These are phyloP conservation scores for Mercenaria mercenaria DNA, from an alignment of 1,140 invertebrate genomes.

Conservation along the genomic window DNA sequence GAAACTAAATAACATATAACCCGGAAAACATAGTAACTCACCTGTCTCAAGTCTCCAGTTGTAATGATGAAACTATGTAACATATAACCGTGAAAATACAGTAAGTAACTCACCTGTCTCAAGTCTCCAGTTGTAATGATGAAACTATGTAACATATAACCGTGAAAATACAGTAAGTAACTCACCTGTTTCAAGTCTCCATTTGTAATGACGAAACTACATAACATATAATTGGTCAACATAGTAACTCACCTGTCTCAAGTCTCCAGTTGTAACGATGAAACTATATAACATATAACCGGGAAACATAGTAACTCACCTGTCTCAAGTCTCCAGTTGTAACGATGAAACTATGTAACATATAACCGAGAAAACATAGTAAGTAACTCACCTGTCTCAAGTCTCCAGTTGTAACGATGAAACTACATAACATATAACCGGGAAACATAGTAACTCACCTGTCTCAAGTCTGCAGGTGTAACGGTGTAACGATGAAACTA, in stretches of 20 bases:
- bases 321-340: slow-evolving; percentile 82
- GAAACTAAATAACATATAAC: too few species aligned
- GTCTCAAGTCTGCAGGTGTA: slow-evolving; percentile 82
- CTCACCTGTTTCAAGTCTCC: slow-evolving; percentile 81
- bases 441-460: slow-evolving; percentile 89
- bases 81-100: too few species aligned
- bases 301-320: too few species aligned
- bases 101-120: too few species aligned
- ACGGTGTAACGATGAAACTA: slow-evolving; percentile 82
- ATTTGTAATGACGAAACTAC: slow-evolving; percentile 84
- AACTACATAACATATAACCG: slow-evolving; percentile 87
- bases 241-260: too few species aligned
- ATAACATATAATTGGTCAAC: too few species aligned
- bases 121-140: slow-evolving; percentile 83
- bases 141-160: slow-evolving; percentile 87
- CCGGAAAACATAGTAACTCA: too few species aligned
- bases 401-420: slow-evolving; percentile 84
- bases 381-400: slow-evolving; percentile 78
- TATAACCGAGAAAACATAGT: too few species aligned
- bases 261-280: too few species aligned
- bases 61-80: slow-evolving; percentile 86
- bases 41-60: slow-evolving; percentile 80
- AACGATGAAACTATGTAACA: slow-evolving; percentile 86
- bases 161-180: slow-evolving; percentile 89
- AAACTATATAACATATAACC: too few species aligned